Conservation (phyloP, 1,140 invertebrate genomes). For the Holotrichia oblita region DNA sequence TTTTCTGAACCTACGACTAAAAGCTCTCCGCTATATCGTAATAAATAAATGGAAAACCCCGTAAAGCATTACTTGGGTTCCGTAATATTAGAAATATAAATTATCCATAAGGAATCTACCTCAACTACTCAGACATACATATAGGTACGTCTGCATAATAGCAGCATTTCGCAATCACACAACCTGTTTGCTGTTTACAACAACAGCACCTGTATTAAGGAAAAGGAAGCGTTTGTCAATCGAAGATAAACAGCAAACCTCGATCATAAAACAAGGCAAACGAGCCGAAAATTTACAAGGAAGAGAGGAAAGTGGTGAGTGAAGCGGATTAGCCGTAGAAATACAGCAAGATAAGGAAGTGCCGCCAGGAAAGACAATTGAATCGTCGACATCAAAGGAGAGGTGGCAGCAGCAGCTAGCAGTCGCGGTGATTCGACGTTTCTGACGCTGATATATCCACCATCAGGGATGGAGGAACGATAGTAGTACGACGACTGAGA, state of each 20-base stretch:
- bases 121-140: too few relatives aligned
- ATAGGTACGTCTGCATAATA: neutral
- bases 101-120: too few relatives aligned
- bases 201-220: neutral
- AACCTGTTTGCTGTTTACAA: neutral
- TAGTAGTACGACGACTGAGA: neutral
- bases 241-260: neutral
- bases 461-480: neutral
- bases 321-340: neutral
- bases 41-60: neutral
- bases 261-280: neutral
- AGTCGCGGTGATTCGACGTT: constrained; percentile 22
- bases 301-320: neutral
- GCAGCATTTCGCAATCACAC: neutral
- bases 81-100: too few relatives aligned
- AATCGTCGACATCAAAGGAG: constrained; percentile 31
- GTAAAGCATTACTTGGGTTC: neutral
- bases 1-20: neutral
- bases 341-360: constrained; percentile 23
- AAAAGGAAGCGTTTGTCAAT: neutral
- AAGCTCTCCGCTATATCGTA: too few relatives aligned
- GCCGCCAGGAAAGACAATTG: constrained; percentile 32
- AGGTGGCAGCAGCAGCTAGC: constrained; percentile 8
- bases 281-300: constrained; percentile 16
- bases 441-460: constrained; percentile 32